Percentiles rank a stretch among this genome's conserved stretches.
These are phyloP conservation scores for Diplazon laetatorius DNA, from an alignment of 2,888 invertebrate species.

Conservation along the genomic window DNA sequence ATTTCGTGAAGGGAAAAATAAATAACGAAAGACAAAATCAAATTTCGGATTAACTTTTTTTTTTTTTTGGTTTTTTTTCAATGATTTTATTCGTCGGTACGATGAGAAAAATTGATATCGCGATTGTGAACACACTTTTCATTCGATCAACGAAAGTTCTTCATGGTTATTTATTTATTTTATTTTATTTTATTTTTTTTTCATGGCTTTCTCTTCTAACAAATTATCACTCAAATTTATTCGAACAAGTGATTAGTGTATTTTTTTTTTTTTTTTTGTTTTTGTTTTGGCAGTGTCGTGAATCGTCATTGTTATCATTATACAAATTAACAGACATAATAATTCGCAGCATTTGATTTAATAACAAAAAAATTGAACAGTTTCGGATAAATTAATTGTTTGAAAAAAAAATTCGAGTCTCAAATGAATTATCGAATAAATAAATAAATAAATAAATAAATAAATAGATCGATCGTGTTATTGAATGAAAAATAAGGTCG, in stretches of 20 bases:
- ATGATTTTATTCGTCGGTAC: constrained; percentile 43
- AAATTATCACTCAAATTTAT: constrained; percentile 41
- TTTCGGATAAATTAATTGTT: constrained; percentile 1
- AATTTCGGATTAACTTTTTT: not conserved
- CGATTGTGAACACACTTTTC: constrained; percentile 22
- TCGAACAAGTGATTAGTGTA: constrained; percentile 45
- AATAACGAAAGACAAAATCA: constrained; percentile 6
- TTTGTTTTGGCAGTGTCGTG: constrained; percentile 48
- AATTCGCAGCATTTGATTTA: not conserved
- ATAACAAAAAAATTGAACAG: not conserved
- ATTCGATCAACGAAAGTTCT: constrained; percentile 31
- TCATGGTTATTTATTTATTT: no score
- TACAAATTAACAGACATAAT: constrained; percentile 1
- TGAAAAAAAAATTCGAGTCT: no score
- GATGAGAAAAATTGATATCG: constrained; percentile 42
- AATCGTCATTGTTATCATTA: constrained; percentile 31
- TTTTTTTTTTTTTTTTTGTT: no score
- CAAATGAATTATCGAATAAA: no score
- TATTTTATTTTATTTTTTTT: no score
- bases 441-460: no score
- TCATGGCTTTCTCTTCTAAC: constrained; percentile 20
- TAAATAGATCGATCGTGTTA: no score
- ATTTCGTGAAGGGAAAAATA: not conserved
- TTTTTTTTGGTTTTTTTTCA: constrained; percentile 5
- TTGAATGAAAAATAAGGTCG: no score